These are phyloP conservation scores for Stenopsyche tienmushanensis DNA, from an alignment of 1,140 invertebrate species.

Conservation along the genomic window DNA sequence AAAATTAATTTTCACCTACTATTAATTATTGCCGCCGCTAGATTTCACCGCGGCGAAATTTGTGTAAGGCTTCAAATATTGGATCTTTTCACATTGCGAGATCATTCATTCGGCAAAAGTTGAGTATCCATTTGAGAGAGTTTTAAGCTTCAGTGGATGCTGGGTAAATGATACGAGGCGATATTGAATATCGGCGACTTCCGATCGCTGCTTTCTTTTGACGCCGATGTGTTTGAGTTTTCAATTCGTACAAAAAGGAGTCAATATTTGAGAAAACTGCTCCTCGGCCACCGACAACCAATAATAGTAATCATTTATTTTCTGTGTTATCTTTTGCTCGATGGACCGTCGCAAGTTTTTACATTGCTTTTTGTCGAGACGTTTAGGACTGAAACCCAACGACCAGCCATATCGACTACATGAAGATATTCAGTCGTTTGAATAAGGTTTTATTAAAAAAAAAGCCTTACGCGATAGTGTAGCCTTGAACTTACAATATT, in stretches of 20 bases:
- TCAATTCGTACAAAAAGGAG: not conserved
- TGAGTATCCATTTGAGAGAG: slow-evolving; percentile 10
- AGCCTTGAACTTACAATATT: too few relatives aligned
- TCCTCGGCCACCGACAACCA: not conserved
- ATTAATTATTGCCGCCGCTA: not conserved
- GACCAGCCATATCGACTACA: too few relatives aligned
- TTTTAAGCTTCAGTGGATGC: not conserved
- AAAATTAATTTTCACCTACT: not conserved
- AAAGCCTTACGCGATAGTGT: too few relatives aligned
- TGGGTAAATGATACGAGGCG: slow-evolving; percentile 2
- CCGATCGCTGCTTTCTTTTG: slow-evolving; percentile 6
- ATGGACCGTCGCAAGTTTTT: too few relatives aligned
- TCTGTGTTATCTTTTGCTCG: too few relatives aligned
- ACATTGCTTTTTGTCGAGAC: too few relatives aligned
- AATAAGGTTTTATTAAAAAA: too few relatives aligned
- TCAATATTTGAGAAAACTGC: not conserved
- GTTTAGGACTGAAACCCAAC: too few relatives aligned
- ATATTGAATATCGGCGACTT: slow-evolving; percentile 20
- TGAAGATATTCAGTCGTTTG: too few relatives aligned
- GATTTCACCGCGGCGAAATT: not conserved
- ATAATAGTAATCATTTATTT: too few relatives aligned
- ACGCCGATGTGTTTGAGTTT: slow-evolving; percentile 14
- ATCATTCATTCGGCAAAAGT: slow-evolving; percentile 10
- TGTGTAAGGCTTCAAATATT: too few relatives aligned
- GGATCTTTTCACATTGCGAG: too few relatives aligned